These are phyloP conservation scores for Falco biarmicus DNA, from an alignment of 2,797 vertebrate species.

Conservation along the genomic window DNA sequence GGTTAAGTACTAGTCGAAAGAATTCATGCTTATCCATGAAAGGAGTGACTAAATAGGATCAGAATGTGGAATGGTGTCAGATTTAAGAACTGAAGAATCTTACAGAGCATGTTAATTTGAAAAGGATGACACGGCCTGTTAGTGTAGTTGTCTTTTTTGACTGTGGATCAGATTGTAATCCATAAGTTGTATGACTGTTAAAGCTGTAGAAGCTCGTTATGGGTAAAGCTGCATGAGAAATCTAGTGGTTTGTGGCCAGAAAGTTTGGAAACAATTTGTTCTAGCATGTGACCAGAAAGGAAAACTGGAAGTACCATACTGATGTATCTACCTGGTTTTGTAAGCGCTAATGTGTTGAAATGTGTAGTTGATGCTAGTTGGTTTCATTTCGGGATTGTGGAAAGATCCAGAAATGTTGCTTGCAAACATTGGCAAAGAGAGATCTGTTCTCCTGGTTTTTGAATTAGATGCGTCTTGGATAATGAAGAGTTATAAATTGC, in stretches of 20 bases:
- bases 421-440: background rate
- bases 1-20: background rate
- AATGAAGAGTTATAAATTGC: slow-evolving; percentile 20
- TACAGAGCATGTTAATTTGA: background rate
- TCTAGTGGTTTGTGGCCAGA: background rate
- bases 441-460: background rate
- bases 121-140: background rate
- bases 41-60: background rate
- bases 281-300: background rate
- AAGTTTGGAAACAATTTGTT: background rate
- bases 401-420: background rate
- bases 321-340: background rate
- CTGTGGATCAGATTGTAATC: background rate
- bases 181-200: background rate
- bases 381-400: background rate
- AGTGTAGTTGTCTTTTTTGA: background rate
- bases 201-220: background rate
- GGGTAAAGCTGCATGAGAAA: background rate
- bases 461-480: slow-evolving; percentile 1
- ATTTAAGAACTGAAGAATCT: background rate
- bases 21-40: background rate
- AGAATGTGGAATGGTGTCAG: background rate
- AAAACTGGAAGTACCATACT: background rate
- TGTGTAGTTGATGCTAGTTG: background rate
- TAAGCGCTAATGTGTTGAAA: background rate